These are phyloP conservation scores for Temnothorax ravouxi DNA, from an alignment of 2,888 invertebrate genomes.

Conservation along the genomic window DNA sequence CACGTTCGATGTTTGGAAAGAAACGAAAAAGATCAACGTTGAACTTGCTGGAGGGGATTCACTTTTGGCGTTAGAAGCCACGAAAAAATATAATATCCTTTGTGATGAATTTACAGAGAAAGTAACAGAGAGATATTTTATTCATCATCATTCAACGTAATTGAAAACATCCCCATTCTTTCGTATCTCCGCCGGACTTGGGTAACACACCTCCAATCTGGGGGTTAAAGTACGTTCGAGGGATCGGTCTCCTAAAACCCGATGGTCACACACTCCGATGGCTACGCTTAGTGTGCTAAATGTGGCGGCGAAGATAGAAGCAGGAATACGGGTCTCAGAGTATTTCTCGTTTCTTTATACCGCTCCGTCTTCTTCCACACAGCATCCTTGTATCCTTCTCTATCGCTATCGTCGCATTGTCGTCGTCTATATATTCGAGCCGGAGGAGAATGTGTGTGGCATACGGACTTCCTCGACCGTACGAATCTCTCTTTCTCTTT, in stretches of 20 bases:
- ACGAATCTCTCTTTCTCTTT: constrained; percentile 37
- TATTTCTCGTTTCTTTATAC: constrained; percentile 49
- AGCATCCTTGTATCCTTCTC: constrained; percentile 33
- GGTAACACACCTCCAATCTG: not conserved
- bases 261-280: not conserved
- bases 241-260: constrained; percentile 19
- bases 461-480: constrained; percentile 49
- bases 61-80: not conserved
- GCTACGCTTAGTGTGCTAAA: constrained; percentile 42
- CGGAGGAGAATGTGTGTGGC: constrained; percentile 35
- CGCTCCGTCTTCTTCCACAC: not conserved
- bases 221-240: constrained; percentile 12
- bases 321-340: constrained; percentile 38
- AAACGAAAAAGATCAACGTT: not conserved
- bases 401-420: constrained; percentile 46
- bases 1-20: not conserved
- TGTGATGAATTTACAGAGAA: not conserved
- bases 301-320: constrained; percentile 33
- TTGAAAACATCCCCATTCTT: constrained; percentile 39
- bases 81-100: not conserved
- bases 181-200: not conserved
- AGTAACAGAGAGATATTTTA: constrained; percentile 17
- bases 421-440: constrained; percentile 49
- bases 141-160: constrained; percentile 19
- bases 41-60: not conserved